These are phyloP conservation scores for Pandemis heparana DNA, from an alignment of 2,888 invertebrate genomes.

Conservation along the genomic window DNA sequence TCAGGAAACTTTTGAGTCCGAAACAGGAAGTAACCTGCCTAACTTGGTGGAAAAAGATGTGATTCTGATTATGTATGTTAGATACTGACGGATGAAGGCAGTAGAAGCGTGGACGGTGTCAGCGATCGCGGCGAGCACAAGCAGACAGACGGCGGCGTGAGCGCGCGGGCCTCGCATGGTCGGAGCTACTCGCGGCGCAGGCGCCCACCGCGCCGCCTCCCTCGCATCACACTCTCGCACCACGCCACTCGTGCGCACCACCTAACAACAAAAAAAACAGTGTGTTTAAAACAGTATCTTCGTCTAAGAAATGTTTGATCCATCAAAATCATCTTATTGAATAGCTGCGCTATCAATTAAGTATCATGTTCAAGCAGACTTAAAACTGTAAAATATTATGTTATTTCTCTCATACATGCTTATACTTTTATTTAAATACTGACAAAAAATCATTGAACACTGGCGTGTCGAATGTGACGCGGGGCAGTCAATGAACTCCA, in stretches of 20 bases:
- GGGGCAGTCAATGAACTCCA: conserved; percentile 59
- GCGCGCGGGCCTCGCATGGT: conserved; percentile 78
- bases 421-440: conserved; percentile 24
- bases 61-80: neutral
- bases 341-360: neutral
- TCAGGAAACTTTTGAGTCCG: no score
- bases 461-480: conserved; percentile 50
- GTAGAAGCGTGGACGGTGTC: conserved; percentile 48
- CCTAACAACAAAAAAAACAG: conserved; percentile 57
- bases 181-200: conserved; percentile 80
- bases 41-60: neutral
- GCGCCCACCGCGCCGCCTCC: conserved; percentile 76
- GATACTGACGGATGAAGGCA: conserved; percentile 70
- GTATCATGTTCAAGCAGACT: neutral
- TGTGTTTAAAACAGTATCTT: neutral
- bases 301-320: neutral
- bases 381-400: neutral
- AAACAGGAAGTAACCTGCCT: no score
- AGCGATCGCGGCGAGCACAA: conserved; percentile 60
- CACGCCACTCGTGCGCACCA: conserved; percentile 74
- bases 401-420: neutral
- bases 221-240: conserved; percentile 81
- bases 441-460: conserved; percentile 40
- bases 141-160: conserved; percentile 61
- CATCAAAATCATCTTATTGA: neutral